Percentiles rank a stretch among this genome's conserved stretches.
Evolutionary conservation across 2,797 vertebrate genomes (phyloP).

Genomic region (Acridotheres tristis): DNA sequence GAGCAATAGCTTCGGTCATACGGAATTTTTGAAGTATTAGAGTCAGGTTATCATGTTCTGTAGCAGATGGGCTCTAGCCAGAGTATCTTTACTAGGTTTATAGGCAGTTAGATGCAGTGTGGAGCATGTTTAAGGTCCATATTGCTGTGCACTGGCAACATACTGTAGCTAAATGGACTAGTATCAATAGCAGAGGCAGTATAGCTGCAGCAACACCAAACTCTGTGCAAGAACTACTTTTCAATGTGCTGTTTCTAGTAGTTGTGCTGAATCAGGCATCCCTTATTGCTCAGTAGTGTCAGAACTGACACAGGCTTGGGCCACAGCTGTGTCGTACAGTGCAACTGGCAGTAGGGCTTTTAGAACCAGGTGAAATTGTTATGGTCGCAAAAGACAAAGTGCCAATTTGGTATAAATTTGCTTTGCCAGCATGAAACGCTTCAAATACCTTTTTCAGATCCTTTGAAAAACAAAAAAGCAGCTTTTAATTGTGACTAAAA

Average conservation of each 20-base stretch:
- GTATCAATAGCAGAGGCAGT: not conserved
- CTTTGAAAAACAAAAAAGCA: slow-evolving; percentile 1
- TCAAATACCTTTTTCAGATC: not conserved
- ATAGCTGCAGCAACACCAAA: not conserved
- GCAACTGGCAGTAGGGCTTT: not conserved
- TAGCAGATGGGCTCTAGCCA: not conserved
- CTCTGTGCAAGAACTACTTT: not conserved
- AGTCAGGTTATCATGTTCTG: not conserved
- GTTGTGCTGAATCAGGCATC: not conserved
- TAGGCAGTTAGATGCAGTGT: not conserved
- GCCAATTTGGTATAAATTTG: not conserved
- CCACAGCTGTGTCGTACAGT: not conserved
- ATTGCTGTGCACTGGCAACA: not conserved
- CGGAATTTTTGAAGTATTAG: not conserved
- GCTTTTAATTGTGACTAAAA: not conserved
- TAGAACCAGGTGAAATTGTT: not conserved
- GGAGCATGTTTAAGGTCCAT: not conserved
- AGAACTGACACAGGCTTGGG: not conserved
- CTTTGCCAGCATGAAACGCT: not conserved
- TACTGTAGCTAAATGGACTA: not conserved
- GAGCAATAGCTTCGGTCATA: not conserved
- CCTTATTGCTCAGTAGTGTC: not conserved
- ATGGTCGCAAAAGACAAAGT: not conserved
- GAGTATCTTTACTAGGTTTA: not conserved
- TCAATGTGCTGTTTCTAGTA: not conserved